Evolutionary conservation across 2,797 vertebrate species (phyloP).

Genomic region (Crocodylus rhombifer): DNA sequence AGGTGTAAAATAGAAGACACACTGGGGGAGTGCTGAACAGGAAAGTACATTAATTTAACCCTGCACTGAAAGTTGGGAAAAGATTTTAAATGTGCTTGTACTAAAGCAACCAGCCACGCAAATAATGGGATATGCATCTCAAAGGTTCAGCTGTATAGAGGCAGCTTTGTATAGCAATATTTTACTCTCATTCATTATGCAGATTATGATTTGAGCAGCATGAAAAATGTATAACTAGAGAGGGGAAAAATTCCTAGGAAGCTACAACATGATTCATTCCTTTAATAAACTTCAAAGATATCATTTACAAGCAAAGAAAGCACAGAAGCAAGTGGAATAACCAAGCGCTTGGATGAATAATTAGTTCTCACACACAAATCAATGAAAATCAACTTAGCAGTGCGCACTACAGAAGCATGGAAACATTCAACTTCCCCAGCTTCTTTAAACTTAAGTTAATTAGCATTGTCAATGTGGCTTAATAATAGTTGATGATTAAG

Average conservation of each 20-base stretch:
- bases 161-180: neutral
- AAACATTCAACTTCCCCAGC: constrained; percentile 44
- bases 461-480: constrained; percentile 46
- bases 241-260: constrained; percentile 35
- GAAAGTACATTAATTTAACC: neutral
- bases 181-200: constrained; percentile 26
- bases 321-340: constrained; percentile 39
- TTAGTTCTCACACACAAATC: constrained; percentile 61
- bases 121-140: constrained; percentile 12
- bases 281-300: constrained; percentile 66
- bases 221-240: constrained; percentile 56
- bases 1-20: neutral
- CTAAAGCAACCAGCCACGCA: constrained; percentile 30
- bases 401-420: constrained; percentile 6
- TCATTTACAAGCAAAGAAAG: constrained; percentile 53
- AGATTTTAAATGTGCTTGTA: neutral
- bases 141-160: constrained; percentile 9
- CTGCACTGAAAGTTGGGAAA: neutral
- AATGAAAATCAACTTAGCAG: constrained; percentile 64
- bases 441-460: constrained; percentile 64
- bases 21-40: neutral
- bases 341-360: constrained; percentile 37
- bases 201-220: constrained; percentile 47
- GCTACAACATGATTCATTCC: constrained; percentile 60
- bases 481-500: neutral